Evolutionary conservation across 2,797 vertebrate species (phyloP).

Genomic region (Chelon labrosus): DNA sequence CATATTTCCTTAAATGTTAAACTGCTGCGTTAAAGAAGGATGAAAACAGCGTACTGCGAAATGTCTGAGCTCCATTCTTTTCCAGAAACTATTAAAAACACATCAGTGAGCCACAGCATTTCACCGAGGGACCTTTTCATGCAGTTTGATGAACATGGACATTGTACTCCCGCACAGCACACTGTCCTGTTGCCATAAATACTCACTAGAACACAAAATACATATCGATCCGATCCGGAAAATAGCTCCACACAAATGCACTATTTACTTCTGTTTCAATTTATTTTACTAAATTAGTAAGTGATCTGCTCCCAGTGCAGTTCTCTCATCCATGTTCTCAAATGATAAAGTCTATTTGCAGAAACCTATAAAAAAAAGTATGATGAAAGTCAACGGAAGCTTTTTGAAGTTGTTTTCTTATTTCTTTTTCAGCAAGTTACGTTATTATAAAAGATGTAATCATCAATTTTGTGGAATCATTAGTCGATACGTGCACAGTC

Average conservation of each 20-base stretch:
- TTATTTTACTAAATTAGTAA: not conserved
- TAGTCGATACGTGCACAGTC: too few relatives aligned
- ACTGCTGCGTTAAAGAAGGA: not conserved
- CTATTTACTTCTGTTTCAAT: not conserved
- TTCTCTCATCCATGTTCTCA: too few relatives aligned
- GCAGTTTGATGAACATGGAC: conserved; percentile 10
- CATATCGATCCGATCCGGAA: not conserved
- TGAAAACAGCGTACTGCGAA: not conserved
- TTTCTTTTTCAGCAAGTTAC: too few relatives aligned
- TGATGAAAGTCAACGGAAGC: too few relatives aligned
- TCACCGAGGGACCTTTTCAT: not conserved
- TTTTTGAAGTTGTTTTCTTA: too few relatives aligned
- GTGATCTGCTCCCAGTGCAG: too few relatives aligned
- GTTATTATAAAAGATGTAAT: too few relatives aligned
- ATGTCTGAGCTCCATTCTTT: too few relatives aligned
- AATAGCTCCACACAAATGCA: not conserved
- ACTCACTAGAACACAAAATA: not conserved
- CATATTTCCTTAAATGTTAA: too few relatives aligned
- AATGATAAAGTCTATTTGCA: too few relatives aligned
- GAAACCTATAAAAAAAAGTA: too few relatives aligned
- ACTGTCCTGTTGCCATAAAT: not conserved
- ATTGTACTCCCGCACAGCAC: not conserved
- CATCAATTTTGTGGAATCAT: too few relatives aligned
- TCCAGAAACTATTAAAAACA: not conserved
- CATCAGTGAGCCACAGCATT: not conserved